These are phyloP conservation scores for Troilus luridus DNA, from an alignment of 2,888 invertebrate genomes.

Conservation along the genomic window DNA sequence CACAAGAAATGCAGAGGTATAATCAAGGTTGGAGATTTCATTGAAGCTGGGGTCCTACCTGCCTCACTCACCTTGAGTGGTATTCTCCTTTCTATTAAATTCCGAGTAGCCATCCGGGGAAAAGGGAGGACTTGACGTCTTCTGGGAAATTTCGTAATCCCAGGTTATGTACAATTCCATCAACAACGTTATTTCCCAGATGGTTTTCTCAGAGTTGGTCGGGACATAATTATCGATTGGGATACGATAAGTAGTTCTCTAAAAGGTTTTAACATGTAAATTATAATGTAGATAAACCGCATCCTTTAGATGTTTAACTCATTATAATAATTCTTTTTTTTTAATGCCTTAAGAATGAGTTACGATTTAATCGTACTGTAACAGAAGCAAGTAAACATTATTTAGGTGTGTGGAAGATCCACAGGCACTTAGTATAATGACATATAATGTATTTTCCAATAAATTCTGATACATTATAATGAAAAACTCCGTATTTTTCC, in stretches of 20 bases:
- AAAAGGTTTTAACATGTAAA: neutral
- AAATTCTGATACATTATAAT: too few species aligned
- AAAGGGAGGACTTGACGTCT: neutral
- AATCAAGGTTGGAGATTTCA: slow-evolving; percentile 1
- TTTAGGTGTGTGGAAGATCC: too few species aligned
- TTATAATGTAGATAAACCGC: neutral
- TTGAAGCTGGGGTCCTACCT: neutral
- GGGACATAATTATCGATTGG: neutral
- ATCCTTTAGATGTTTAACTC: neutral
- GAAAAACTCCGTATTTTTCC: too few species aligned
- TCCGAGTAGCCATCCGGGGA: neutral
- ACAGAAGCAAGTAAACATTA: too few species aligned
- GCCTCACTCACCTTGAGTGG: neutral
- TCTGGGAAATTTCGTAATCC: slow-evolving; percentile 15
- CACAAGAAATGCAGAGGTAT: neutral
- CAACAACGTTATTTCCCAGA: neutral
- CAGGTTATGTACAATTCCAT: neutral
- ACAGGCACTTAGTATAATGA: too few species aligned
- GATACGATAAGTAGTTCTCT: neutral
- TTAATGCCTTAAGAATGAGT: too few species aligned
- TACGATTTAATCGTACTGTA: too few species aligned
- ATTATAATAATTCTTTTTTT: too few species aligned
- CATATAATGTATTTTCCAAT: too few species aligned
- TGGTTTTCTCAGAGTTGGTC: neutral
- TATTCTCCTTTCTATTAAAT: slow-evolving; percentile 40